Conservation (phyloP, 2,797 vertebrate genomes). For the Galago senegalensis region DNA sequence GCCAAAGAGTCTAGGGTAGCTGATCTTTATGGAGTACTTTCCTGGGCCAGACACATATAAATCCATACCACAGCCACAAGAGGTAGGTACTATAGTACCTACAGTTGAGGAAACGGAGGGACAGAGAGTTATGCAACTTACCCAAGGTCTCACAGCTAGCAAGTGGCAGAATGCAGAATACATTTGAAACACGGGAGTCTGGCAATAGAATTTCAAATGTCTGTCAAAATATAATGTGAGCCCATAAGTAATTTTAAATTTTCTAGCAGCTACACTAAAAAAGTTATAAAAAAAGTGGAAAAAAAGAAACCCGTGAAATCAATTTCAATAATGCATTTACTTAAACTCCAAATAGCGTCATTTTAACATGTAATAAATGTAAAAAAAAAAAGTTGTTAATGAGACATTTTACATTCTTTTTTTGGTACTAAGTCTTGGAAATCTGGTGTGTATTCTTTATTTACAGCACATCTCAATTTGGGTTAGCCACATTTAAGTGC, state of each 20-base stretch:
- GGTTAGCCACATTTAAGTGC: not conserved
- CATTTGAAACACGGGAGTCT: not conserved
- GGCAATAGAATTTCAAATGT: not conserved
- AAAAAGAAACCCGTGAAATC: not conserved
- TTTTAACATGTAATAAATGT: constrained; percentile 16
- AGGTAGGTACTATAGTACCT: not conserved
- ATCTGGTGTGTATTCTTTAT: not conserved
- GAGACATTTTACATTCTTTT: not conserved
- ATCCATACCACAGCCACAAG: not conserved
- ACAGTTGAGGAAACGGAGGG: not conserved
- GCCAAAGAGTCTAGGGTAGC: not conserved
- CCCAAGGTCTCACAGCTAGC: not conserved
- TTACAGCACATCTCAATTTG: not conserved
- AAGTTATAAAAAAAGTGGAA: not conserved
- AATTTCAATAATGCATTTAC: constrained; percentile 42
- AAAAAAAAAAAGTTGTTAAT: not conserved
- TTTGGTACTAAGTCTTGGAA: not conserved
- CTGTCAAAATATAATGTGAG: not conserved
- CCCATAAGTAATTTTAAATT: not conserved
- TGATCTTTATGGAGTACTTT: not conserved
- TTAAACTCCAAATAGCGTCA: not conserved
- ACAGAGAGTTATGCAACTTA: not conserved
- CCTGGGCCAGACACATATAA: not conserved
- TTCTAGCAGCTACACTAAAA: not conserved
- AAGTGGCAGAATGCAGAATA: not conserved